Evolutionary conservation across 2,113 vertebrate species (phyloP).

Genomic region (Phalacrocorax pelagicus): DNA sequence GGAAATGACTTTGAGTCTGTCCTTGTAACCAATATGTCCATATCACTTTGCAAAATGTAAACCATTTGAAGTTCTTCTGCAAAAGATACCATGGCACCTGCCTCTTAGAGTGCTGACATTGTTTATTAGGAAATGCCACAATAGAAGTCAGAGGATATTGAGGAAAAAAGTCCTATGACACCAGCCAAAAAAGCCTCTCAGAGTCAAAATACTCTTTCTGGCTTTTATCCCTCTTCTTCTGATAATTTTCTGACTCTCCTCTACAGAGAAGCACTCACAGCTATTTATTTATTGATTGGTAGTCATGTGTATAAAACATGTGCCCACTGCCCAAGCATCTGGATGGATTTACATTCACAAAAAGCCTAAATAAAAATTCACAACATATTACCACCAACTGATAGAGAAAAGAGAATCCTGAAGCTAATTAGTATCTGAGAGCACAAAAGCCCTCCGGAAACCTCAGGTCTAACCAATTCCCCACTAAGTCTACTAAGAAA

Average conservation of each 20-base stretch:
- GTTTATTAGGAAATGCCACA: not conserved
- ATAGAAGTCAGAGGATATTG: not conserved
- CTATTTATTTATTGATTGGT: constrained; percentile 10
- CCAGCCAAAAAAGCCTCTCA: not conserved
- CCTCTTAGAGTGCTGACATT: not conserved
- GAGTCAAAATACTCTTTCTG: not conserved
- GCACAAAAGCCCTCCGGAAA: not conserved
- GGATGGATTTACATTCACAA: not conserved
- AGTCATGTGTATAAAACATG: constrained; percentile 4
- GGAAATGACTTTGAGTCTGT: not conserved
- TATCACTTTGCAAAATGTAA: not conserved
- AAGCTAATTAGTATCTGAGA: not conserved
- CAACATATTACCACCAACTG: not conserved
- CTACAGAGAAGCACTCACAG: not conserved
- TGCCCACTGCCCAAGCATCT: not conserved
- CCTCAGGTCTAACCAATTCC: not conserved
- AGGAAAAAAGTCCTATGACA: not conserved
- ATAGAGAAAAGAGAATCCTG: not conserved
- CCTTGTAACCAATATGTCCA: not conserved
- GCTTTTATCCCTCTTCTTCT: not conserved
- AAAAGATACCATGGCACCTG: not conserved
- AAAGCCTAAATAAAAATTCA: constrained; percentile 14
- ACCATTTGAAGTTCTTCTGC: not conserved
- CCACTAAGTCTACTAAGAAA: not conserved
- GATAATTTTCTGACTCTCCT: not conserved